Evolutionary conservation across 2,113 vertebrate genomes (phyloP).

Genomic region (Archocentrus centrarchus): DNA sequence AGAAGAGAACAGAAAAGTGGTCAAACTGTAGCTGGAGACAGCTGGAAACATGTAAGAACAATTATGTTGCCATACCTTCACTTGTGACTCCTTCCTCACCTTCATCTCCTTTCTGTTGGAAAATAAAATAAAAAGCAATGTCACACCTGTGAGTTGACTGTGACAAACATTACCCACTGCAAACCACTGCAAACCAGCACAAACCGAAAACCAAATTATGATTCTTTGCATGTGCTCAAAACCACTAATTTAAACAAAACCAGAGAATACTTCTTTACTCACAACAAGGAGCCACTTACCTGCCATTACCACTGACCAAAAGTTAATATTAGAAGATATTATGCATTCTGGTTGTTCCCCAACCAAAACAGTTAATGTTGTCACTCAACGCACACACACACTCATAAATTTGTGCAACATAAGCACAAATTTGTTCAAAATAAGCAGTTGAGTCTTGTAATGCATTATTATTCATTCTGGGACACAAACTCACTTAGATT

Average conservation of each 20-base stretch:
- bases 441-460: conserved; percentile 39
- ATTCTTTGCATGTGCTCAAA: not conserved
- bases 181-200: conserved; percentile 32
- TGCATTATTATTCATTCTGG: not conserved
- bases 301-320: not conserved
- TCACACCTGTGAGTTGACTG: not conserved
- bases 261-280: not conserved
- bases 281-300: conserved; percentile 23
- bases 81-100: conserved; percentile 97
- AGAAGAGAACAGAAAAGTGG: accelerated
- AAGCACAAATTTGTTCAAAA: conserved; percentile 28
- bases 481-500: not conserved
- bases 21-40: not conserved
- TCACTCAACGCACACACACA: not conserved
- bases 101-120: conserved; percentile 90
- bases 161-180: not conserved
- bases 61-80: conserved; percentile 84
- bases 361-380: not conserved
- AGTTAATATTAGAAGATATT: not conserved
- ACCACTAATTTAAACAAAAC: not conserved
- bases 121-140: not conserved
- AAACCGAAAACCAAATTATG: not conserved
- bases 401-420: not conserved
- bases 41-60: not conserved
- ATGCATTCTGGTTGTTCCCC: not conserved